These are phyloP conservation scores for Leuciscus idus DNA, from an alignment of 2,113 vertebrate genomes.

Conservation along the genomic window DNA sequence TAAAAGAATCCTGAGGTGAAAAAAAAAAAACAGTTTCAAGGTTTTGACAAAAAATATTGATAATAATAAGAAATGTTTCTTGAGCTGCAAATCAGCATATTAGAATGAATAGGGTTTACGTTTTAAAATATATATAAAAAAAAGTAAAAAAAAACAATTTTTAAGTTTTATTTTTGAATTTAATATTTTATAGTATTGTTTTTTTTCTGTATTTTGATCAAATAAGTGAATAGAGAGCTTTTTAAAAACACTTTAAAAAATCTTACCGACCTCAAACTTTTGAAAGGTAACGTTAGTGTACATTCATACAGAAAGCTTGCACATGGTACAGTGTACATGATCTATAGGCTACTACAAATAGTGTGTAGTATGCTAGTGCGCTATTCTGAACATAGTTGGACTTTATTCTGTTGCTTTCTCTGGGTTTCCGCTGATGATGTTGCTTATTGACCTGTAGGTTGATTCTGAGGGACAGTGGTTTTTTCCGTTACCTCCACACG, in stretches of 20 bases:
- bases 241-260: background rate
- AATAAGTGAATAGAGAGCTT: background rate
- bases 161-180: too few species aligned
- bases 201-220: background rate
- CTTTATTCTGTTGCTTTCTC: background rate
- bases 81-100: background rate
- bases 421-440: background rate
- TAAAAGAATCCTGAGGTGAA: too few species aligned
- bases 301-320: background rate
- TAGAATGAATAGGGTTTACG: background rate
- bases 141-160: too few species aligned
- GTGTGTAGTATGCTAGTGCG: background rate
- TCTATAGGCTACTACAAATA: background rate
- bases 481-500: constrained; percentile 94
- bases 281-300: background rate
- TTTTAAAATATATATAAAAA: too few species aligned
- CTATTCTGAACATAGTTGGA: background rate
- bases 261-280: background rate
- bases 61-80: too few species aligned
- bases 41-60: too few species aligned
- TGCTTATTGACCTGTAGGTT: constrained; percentile 76
- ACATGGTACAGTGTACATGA: background rate
- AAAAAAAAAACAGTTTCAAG: too few species aligned
- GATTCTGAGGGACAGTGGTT: constrained; percentile 90
- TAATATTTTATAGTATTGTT: background rate